Base-by-base conservation (phyloP, 2,888 invertebrate genomes). In the Apotomis capreana region DNA sequence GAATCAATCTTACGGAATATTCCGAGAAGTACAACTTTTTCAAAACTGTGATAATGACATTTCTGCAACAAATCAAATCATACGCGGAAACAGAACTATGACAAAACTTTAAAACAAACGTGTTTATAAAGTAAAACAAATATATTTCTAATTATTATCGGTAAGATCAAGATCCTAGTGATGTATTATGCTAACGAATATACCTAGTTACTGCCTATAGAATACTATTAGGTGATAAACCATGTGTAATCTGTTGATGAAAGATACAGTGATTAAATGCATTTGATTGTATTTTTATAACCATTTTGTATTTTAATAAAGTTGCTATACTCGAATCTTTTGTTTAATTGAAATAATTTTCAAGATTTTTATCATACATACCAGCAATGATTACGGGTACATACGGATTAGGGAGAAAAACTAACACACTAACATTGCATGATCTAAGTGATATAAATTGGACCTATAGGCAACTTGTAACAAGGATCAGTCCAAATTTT, bases 231-330 rank as follows among this genome's bases (percentile, higher is more conserved):
- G 84, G 80, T 83, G 77, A 81, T 84, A 54, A 49, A 68, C 62
- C 51, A 58, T 58, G 74, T 78, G 77, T 82, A 79, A 79, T 85
- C 83, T 86, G 84, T 87, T 86, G 82, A 82, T 87, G 87, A 84
- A 87, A 87, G 87, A 89, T 89, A 87, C 91, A 91, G 92, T 92
- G 92, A 91, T 91, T 86, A 84, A 87, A 88, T 87, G 91, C 92
- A 93, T 92, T 92, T 92, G 89, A 93, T 92, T 92, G 92, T 92
- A 93, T 92, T 93, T 91, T 92, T 92, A 91, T 90, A 92, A 89
- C 88, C 87, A 91, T 92, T 91, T 92, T 92, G 90, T 92, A 91
- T 91, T 92, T 92, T 91, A 92, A 93, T 93, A 93, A 93, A 93
- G 91, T 92, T 93, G 89, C 92, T 92, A 93, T 92, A 91, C 91